Conservation (phyloP, 2,888 invertebrate genomes). For the Trichacis sp. region DNA sequence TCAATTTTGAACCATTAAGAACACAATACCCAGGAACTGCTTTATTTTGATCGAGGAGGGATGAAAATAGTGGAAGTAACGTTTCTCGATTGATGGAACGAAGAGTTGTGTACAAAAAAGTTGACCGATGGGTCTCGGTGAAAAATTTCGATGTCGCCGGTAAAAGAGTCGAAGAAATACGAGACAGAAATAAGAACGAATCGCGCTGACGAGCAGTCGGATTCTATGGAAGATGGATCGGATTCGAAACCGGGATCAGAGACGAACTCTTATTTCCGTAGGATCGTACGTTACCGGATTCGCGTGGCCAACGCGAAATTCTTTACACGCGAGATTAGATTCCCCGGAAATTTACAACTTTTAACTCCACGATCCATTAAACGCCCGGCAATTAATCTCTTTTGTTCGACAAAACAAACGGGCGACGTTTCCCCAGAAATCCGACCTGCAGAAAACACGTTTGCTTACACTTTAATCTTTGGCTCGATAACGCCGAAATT, state of each 20-base stretch:
- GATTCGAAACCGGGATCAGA: conserved; percentile 38
- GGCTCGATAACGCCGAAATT: too few relatives aligned
- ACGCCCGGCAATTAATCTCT: conserved; percentile 4
- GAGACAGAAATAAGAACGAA: conserved; percentile 22
- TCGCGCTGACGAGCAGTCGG: conserved; percentile 29
- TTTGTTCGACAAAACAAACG: not conserved
- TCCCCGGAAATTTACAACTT: conserved; percentile 27
- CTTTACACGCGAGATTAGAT: conserved; percentile 29
- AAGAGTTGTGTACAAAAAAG: not conserved
- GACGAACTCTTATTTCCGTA: conserved; percentile 36
- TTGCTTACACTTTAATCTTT: too few relatives aligned
- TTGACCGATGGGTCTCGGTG: not conserved
- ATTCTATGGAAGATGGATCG: conserved; percentile 34
- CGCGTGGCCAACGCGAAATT: conserved; percentile 27
- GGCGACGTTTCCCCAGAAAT: not conserved
- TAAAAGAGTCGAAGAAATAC: conserved; percentile 3
- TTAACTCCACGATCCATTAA: conserved; percentile 7
- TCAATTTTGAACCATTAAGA: too few relatives aligned
- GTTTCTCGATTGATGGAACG: not conserved
- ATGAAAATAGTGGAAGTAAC: not conserved
- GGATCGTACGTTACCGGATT: conserved; percentile 28
- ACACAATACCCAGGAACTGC: too few relatives aligned
- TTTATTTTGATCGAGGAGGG: too few relatives aligned
- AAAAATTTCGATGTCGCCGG: not conserved
- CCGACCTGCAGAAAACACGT: too few relatives aligned